Conservation (phyloP, 2,113 vertebrate species). For the Podiceps cristatus region DNA sequence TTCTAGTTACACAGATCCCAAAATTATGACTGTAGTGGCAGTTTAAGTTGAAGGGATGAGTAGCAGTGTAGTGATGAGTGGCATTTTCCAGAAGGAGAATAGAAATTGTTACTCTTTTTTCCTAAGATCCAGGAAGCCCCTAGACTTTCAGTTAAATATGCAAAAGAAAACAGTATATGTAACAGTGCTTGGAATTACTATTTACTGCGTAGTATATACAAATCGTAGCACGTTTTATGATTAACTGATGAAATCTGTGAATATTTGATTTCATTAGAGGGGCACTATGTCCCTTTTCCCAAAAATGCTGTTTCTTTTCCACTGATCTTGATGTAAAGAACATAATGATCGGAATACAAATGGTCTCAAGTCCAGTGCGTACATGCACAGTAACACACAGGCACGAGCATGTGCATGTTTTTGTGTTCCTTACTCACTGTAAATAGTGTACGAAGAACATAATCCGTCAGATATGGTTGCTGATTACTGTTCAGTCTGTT, state of each 20-base stretch:
- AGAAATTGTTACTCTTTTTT: background rate
- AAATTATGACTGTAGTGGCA: background rate
- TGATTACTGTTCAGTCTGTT: conserved; percentile 18
- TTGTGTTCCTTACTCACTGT: background rate
- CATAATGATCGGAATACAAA: background rate
- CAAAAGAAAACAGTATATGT: background rate
- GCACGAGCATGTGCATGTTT: background rate
- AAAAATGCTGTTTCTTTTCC: background rate
- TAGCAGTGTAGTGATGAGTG: background rate
- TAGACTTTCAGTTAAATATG: background rate
- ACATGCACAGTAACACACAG: background rate
- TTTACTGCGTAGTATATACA: background rate
- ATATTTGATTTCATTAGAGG: background rate
- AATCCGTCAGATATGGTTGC: conserved; percentile 29
- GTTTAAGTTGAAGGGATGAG: background rate
- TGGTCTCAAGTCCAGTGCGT: background rate
- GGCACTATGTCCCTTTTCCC: background rate
- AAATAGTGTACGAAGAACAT: conserved; percentile 1
- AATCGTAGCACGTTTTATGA: background rate
- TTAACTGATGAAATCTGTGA: background rate
- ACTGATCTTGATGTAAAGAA: background rate
- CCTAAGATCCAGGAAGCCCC: background rate
- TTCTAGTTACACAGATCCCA: background rate
- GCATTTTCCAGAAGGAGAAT: background rate
- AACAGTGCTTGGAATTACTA: background rate